Evolutionary conservation across 2,113 vertebrate genomes (phyloP).

Genomic region (Formicarius rufipectus): DNA sequence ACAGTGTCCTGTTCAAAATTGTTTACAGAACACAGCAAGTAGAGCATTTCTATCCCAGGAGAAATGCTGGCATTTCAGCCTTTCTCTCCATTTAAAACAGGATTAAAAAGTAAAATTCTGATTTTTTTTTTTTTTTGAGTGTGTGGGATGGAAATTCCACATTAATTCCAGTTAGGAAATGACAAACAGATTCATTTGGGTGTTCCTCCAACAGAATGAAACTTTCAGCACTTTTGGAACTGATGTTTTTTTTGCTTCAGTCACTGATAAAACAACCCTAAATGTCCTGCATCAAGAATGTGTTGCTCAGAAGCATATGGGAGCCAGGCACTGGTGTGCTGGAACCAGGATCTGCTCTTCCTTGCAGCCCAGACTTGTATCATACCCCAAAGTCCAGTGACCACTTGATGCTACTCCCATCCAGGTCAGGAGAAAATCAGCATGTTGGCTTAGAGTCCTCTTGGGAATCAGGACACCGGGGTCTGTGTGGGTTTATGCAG

Average conservation of each 20-base stretch:
- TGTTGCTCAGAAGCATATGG: rapidly evolving
- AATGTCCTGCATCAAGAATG: neutral
- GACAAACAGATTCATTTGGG: conserved; percentile 33
- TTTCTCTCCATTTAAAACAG: neutral
- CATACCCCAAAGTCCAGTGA: neutral
- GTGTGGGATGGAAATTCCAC: neutral
- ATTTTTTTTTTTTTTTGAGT: neutral
- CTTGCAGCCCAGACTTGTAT: neutral
- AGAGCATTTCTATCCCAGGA: neutral
- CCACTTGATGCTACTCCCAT: neutral
- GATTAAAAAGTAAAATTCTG: conserved; percentile 8
- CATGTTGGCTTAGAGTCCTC: neutral
- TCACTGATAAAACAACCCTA: neutral
- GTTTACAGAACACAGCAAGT: neutral
- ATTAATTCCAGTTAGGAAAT: conserved; percentile 17
- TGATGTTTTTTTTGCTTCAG: neutral
- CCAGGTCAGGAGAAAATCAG: neutral
- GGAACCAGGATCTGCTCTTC: neutral
- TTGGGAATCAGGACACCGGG: neutral
- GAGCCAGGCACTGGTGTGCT: neutral
- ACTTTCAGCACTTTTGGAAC: neutral
- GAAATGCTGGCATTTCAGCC: conserved; percentile 2
- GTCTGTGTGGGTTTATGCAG: neutral
- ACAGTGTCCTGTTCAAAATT: neutral
- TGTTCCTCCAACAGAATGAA: neutral